Evolutionary conservation across 2,113 vertebrate genomes (phyloP).

Genomic region (Sorex araneus): DNA sequence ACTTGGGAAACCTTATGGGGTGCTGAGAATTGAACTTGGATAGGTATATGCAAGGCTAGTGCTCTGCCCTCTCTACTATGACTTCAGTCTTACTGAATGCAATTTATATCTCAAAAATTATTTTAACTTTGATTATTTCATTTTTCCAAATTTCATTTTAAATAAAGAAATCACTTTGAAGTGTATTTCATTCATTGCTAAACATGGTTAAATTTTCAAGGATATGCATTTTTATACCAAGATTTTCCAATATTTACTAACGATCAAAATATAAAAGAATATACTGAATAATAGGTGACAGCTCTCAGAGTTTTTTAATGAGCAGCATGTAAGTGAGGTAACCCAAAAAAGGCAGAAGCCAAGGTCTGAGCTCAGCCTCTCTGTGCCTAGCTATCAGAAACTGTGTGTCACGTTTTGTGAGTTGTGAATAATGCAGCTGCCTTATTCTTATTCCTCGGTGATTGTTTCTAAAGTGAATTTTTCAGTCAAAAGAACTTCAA

Average conservation of each 20-base stretch:
- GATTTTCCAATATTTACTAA: neutral
- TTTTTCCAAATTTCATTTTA: constrained; percentile 4
- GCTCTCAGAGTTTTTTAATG: neutral
- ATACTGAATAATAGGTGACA: neutral
- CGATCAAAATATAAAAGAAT: neutral
- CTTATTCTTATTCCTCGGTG: too few relatives aligned
- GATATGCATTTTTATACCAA: neutral
- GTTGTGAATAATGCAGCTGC: too few relatives aligned
- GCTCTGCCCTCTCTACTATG: too few relatives aligned
- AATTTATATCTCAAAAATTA: neutral
- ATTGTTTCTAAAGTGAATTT: too few relatives aligned
- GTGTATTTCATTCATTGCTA: constrained; percentile 39
- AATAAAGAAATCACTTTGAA: neutral
- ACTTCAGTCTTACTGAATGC: neutral
- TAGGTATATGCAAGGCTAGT: too few relatives aligned
- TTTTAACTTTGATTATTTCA: neutral
- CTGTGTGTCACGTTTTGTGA: too few relatives aligned
- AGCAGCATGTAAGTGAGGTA: neutral
- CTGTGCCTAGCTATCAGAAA: too few relatives aligned
- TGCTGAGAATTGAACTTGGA: too few relatives aligned
- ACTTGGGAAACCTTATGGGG: too few relatives aligned
- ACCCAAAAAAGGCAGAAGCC: too few relatives aligned
- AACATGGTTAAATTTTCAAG: constrained; percentile 19
- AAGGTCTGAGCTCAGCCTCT: too few relatives aligned
- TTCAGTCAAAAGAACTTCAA: too few relatives aligned